Conservation (phyloP, 2,113 vertebrate genomes). For the Poeciliopsis prolifica region DNA sequence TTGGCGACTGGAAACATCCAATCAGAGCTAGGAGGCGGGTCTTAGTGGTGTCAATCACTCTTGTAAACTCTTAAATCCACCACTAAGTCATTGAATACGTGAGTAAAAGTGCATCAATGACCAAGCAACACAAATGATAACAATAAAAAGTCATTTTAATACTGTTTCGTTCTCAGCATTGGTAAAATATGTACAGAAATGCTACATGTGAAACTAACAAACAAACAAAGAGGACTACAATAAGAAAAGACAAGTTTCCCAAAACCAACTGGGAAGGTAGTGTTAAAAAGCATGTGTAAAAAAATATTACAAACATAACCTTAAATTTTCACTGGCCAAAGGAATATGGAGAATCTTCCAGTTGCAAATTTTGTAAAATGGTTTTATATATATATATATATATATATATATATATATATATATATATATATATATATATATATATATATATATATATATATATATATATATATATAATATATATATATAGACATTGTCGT, state of each 20-base stretch:
- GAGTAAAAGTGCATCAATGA: neutral
- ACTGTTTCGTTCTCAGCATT: constrained; percentile 64
- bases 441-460: too few relatives aligned
- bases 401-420: too few relatives aligned
- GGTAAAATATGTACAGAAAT: constrained; percentile 46
- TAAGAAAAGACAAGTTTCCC: constrained; percentile 45
- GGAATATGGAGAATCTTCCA: constrained; percentile 39
- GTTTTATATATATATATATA: too few relatives aligned
- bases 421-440: too few relatives aligned
- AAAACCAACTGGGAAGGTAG: constrained; percentile 55
- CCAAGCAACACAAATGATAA: constrained; percentile 21
- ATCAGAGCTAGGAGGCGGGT: too few relatives aligned
- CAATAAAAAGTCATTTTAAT: constrained; percentile 62
- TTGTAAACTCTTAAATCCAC: neutral
- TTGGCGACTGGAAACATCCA: too few relatives aligned
- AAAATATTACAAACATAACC: constrained; percentile 65
- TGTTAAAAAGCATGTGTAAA: constrained; percentile 46
- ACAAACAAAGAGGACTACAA: constrained; percentile 45
- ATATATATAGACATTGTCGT: too few relatives aligned
- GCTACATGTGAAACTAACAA: constrained; percentile 28
- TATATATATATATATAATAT: too few relatives aligned
- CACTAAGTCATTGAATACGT: neutral
- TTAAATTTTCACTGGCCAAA: constrained; percentile 33
- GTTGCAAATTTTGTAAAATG: constrained; percentile 28
- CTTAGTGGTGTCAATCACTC: too few relatives aligned